phyloP scores from a whole-genome alignment of 2,797 vertebrate species.

The Sebastes flavidus region DNA sequence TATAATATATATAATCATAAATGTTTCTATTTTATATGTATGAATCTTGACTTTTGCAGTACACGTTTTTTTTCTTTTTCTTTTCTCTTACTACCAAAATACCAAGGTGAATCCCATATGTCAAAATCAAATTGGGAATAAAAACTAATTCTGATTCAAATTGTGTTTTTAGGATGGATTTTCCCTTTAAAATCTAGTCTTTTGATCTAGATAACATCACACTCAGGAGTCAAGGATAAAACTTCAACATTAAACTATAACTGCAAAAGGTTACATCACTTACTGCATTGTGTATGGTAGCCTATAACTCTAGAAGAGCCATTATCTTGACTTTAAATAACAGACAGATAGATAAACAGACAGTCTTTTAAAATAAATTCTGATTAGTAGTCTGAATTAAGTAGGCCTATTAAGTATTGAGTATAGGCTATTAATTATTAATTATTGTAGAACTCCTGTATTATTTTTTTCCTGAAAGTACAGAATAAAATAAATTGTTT shows the following conservation, averaged over 20 bases:
- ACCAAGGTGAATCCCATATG: background rate
- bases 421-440: background rate
- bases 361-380: background rate
- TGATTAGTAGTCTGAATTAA: background rate
- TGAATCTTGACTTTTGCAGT: background rate
- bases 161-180: background rate
- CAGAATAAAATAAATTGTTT: too few species aligned
- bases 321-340: background rate
- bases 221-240: conserved; percentile 10
- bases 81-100: background rate
- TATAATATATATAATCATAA: background rate
- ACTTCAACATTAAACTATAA: conserved; percentile 16
- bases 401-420: background rate
- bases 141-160: background rate
- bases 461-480: background rate
- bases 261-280: conserved; percentile 27
- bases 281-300: background rate
- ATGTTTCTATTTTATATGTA: background rate
- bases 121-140: background rate
- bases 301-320: background rate
- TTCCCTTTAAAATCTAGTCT: background rate
- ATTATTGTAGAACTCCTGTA: background rate
- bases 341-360: background rate
- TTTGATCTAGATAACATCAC: conserved; percentile 45
- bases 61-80: background rate